Evolutionary conservation across 2,888 invertebrate genomes (phyloP).

Genomic region (Morpho deidamia): DNA sequence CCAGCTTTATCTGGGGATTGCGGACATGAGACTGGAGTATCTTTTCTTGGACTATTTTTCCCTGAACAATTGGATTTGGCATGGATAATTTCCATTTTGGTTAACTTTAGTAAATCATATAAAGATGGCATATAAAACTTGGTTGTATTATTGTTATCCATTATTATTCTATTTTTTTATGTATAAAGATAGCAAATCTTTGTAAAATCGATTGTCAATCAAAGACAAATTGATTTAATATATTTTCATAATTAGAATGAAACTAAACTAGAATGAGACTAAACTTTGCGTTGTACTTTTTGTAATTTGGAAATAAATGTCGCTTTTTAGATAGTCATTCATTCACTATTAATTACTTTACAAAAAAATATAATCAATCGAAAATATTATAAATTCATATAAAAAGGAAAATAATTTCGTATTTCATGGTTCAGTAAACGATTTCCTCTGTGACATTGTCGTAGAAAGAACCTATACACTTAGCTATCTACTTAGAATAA

Average conservation of each 20-base stretch:
- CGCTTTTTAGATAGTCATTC: no score
- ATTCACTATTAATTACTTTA: no score
- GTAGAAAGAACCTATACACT: no score
- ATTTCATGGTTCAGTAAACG: no score
- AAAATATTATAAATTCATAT: no score
- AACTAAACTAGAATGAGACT: no score
- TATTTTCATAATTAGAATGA: slow-evolving; percentile 1
- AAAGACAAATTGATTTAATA: neutral
- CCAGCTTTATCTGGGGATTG: slow-evolving; percentile 24
- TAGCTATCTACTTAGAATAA: no score
- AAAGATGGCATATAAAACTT: slow-evolving; percentile 38
- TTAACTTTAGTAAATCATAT: slow-evolving; percentile 46
- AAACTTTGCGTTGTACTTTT: no score
- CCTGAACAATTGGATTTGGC: slow-evolving; percentile 45
- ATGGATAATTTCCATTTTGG: slow-evolving; percentile 51
- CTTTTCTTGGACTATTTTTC: slow-evolving; percentile 36
- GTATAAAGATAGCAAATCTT: neutral
- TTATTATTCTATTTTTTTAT: slow-evolving; percentile 17
- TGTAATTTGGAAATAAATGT: no score
- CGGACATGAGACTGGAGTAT: slow-evolving; percentile 15
- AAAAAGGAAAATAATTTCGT: no score
- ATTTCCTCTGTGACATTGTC: no score
- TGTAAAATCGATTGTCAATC: neutral
- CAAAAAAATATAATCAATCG: no score
- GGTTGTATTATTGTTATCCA: slow-evolving; percentile 25